Conservation (phyloP, 2,797 vertebrate species). For the Anguilla pacifica region DNA sequence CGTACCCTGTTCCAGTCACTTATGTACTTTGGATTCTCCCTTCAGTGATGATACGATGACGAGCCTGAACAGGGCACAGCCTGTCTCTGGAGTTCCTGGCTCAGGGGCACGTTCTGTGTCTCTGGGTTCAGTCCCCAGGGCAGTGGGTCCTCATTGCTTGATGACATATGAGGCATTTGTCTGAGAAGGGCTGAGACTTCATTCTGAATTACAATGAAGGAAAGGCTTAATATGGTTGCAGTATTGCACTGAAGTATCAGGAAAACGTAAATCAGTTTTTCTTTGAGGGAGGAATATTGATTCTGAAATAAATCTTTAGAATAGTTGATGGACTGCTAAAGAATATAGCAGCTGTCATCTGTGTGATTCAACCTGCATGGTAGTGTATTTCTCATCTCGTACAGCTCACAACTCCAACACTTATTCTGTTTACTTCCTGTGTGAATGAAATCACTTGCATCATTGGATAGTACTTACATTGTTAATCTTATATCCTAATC, state of each 20-base stretch:
- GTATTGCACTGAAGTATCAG: background rate
- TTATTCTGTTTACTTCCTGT: background rate
- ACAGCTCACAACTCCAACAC: background rate
- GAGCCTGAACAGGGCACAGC: slow-evolving; percentile 68
- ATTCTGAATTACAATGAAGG: background rate
- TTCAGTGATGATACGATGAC: slow-evolving; percentile 82
- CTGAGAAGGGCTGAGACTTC: slow-evolving; percentile 60
- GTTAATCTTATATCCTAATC: background rate
- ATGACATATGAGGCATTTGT: slow-evolving; percentile 67
- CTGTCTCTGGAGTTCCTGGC: slow-evolving; percentile 33
- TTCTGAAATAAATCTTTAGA: background rate
- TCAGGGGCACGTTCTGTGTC: slow-evolving; percentile 50
- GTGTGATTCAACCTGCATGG: background rate
- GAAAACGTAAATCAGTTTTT: background rate
- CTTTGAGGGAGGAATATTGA: background rate
- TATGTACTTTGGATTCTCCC: slow-evolving; percentile 47
- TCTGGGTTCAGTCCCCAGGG: slow-evolving; percentile 43
- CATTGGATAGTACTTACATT: background rate
- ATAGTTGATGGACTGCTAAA: background rate
- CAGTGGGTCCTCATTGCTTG: slow-evolving; percentile 43
- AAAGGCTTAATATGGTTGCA: background rate
- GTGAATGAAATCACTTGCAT: background rate
- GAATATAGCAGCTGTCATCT: background rate
- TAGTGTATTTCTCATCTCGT: background rate
- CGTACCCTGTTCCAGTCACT: background rate